phyloP scores from a whole-genome alignment of 2,797 vertebrate species.

The Falco columbarius region DNA sequence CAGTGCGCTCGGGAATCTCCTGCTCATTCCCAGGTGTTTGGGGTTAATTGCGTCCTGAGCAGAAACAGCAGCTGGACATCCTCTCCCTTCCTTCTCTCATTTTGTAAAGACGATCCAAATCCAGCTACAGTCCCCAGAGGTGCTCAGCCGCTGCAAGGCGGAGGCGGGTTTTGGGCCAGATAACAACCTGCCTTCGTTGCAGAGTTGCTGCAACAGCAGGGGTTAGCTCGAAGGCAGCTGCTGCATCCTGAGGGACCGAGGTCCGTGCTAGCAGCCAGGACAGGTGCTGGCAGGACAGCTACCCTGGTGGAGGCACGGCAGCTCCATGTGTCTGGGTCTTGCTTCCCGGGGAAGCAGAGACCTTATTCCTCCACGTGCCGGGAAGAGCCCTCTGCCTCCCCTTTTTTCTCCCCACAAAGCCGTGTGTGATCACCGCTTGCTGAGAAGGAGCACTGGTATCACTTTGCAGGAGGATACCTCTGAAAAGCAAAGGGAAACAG shows the following conservation, averaged over 20 bases:
- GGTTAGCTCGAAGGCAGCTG: background rate
- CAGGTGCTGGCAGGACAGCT: background rate
- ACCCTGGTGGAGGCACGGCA: background rate
- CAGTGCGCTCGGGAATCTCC: background rate
- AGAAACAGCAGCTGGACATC: background rate
- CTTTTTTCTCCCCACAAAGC: background rate
- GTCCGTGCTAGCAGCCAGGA: background rate
- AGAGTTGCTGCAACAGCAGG: background rate
- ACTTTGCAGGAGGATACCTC: slow-evolving; percentile 70
- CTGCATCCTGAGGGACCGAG: background rate
- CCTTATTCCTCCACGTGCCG: background rate
- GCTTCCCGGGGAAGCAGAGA: background rate
- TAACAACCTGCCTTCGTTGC: background rate
- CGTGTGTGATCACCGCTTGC: background rate
- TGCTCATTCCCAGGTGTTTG: background rate
- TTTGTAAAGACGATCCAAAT: background rate
- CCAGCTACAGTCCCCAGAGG: background rate
- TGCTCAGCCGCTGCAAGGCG: background rate
- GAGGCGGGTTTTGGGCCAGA: background rate
- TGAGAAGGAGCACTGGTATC: background rate
- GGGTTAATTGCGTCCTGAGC: background rate
- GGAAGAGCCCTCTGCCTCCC: background rate
- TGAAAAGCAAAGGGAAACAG: slow-evolving; percentile 72
- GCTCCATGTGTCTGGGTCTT: background rate
- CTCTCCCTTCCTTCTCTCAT: background rate